Evolutionary conservation across 2,888 invertebrate genomes (phyloP), one percentile per base, ranked within the genome.

Genomic region (Tanypteryx hageni): DNA sequence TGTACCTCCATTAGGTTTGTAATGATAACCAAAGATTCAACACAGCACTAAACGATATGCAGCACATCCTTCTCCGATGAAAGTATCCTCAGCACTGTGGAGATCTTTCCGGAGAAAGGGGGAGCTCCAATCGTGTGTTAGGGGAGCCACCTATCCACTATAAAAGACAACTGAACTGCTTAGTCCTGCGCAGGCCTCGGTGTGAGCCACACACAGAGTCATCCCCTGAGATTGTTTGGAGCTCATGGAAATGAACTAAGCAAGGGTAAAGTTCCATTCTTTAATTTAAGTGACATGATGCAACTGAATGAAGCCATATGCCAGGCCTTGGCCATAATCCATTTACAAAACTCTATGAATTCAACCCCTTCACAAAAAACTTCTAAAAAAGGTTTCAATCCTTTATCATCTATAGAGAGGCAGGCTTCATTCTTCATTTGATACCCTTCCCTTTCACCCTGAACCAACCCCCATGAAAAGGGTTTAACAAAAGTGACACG

Each of bases 111-210:
- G 44, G 64, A 64, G 44, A 89, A 44, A 86, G 61, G 89, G 89
- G 89, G 89, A 89, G 44, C n/a, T 64, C 44, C n/a, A 64, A 89
- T 89, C 64, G 44, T 18, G 89, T 64, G 89, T 68, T 89, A 64
- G 89, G 89, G 89, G 89, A 89, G 89, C 89, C 89, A 89, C 64
- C 89, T 89, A 89, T 89, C 89, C 89, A 89, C 89, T n/a, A 89
- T 89, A 64, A 64, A 89, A 89, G 89, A 44, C 56, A 44, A 89
- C 89, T 89, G 44, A 22, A 64, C 89, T 64, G 89, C 89, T 64
- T 31, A n/a, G 68, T 64, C 64, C 89, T 89, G 68, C 89, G 89
- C 44, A 56, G 89, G 89, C 61, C 61, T 89, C 64, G 64, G 64
- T n/a, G 31, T 18, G 27, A 89, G 89, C 61, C 89, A 89, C 56